A percentile compares a stretch with the other conserved stretches of the same genome.
Conservation (phyloP, 2,888 invertebrate species). For the Cephus pulcher region DNA sequence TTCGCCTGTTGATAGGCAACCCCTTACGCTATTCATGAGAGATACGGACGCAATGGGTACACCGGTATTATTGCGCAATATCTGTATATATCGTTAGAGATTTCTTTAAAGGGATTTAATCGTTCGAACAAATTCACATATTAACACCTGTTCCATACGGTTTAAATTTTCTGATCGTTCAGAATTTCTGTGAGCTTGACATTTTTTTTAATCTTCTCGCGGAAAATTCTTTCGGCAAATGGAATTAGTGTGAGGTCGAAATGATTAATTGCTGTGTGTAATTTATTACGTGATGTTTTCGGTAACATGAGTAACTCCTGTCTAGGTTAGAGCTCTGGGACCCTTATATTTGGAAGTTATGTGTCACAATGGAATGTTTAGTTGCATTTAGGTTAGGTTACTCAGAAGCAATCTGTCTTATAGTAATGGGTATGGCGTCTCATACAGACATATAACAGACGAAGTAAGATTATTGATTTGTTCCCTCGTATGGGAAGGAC, state of each 20-base stretch:
- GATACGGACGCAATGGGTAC: background rate
- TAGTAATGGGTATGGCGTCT: background rate
- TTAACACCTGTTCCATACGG: background rate
- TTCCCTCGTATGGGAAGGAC: background rate
- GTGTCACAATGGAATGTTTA: background rate
- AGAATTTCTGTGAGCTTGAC: background rate
- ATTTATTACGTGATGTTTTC: background rate
- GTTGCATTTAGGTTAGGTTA: background rate
- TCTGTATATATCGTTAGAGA: background rate
- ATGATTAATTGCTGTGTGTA: background rate
- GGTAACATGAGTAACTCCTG: background rate
- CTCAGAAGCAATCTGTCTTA: background rate
- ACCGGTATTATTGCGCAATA: background rate
- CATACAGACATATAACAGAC: background rate
- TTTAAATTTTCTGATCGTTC: background rate
- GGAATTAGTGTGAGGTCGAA: background rate
- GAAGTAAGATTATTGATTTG: background rate
- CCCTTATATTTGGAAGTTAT: background rate
- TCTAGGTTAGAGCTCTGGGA: background rate
- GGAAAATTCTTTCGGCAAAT: background rate
- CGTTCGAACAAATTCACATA: background rate
- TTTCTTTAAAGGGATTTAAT: background rate
- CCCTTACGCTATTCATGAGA: background rate
- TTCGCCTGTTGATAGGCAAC: background rate
- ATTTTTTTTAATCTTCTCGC: background rate